phyloP scores from a whole-genome alignment of 2,888 invertebrate genomes.

The Lasioglossum villosulum region DNA sequence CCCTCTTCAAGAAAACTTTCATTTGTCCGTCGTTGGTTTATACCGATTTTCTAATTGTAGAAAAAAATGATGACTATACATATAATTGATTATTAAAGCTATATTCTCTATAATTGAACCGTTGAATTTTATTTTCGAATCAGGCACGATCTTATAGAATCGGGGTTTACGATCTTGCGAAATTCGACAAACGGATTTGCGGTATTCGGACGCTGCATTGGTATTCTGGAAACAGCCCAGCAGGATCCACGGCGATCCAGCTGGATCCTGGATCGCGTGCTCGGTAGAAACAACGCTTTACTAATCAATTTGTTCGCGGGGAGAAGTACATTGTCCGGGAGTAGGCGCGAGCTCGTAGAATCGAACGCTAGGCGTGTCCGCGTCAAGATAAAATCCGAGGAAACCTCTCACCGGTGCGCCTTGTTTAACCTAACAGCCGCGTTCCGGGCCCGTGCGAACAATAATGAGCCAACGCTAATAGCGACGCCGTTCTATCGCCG shows the following conservation, averaged over 20 bases:
- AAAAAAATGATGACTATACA: no score
- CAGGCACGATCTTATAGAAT: no score
- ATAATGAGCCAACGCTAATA: constrained; percentile 62
- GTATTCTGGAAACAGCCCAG: no score
- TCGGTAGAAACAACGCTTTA: constrained; percentile 25
- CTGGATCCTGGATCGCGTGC: constrained; percentile 21
- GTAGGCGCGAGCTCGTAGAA: constrained; percentile 55
- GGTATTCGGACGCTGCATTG: no score
- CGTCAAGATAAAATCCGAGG: constrained; percentile 66
- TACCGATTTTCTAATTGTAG: no score
- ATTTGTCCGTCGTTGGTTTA: no score
- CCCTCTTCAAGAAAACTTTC: no score
- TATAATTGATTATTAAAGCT: no score
- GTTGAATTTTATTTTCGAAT: no score
- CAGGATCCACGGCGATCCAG: constrained; percentile 12
- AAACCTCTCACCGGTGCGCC: constrained; percentile 49
- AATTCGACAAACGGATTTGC: no score
- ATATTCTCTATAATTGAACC: no score
- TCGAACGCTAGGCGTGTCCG: constrained; percentile 63
- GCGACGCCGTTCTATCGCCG: constrained; percentile 39
- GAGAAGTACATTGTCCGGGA: constrained; percentile 62
- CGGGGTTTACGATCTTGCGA: no score
- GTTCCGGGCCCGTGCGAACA: constrained; percentile 33
- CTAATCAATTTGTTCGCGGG: constrained; percentile 66
- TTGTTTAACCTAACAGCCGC: constrained; percentile 64